Evolutionary conservation across 2,797 vertebrate species (phyloP).

Genomic region (Gymnopithys bicolor): DNA sequence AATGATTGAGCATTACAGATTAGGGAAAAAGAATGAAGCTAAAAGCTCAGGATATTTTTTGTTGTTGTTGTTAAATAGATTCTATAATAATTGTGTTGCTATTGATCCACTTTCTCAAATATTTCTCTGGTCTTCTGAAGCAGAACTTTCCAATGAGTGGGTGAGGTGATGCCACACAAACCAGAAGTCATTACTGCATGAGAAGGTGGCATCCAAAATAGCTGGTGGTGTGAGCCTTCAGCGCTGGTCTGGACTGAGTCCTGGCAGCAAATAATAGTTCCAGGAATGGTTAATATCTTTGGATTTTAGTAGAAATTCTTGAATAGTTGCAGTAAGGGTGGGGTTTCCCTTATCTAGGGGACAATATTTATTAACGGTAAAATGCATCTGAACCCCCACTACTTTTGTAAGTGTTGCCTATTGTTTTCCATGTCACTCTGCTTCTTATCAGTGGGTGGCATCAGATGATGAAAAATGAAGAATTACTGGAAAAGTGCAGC

Average conservation of each 20-base stretch:
- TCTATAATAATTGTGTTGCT: neutral
- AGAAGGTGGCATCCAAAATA: neutral
- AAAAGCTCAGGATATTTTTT: neutral
- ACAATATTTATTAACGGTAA: neutral
- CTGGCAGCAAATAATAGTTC: neutral
- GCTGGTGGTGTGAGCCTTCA: neutral
- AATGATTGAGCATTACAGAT: conserved; percentile 44
- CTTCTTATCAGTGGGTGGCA: neutral
- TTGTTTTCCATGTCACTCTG: neutral
- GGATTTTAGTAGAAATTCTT: neutral
- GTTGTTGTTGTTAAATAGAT: neutral
- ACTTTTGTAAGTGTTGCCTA: neutral
- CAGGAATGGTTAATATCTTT: neutral
- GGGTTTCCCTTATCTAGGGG: neutral
- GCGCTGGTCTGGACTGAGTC: neutral
- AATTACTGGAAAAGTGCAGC: neutral
- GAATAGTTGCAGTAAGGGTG: neutral
- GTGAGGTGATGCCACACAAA: neutral
- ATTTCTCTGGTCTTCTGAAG: neutral
- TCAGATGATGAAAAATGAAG: neutral
- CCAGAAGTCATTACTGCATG: neutral
- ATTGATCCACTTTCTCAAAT: neutral
- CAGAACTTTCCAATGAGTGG: neutral
- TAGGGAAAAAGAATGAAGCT: neutral
- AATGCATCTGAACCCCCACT: neutral